phyloP scores from a whole-genome alignment of 30 jellyfish, hydroid and myxozoan species.

The Nemopilema nomurai region DNA sequence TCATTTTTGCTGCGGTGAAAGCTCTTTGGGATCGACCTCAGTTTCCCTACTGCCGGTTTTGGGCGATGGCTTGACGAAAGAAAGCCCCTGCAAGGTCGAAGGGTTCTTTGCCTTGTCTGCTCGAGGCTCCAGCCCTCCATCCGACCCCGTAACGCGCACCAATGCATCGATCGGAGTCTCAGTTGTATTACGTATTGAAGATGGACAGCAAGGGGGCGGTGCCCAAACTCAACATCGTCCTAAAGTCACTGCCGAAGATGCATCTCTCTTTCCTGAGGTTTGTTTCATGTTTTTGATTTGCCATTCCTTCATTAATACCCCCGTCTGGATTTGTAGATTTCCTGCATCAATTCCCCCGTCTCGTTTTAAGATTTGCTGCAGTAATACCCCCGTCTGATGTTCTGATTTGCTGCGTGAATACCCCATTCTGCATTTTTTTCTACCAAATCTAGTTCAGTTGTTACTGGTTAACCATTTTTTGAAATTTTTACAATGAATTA shows the following conservation, averaged over 20 bases:
- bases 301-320: not conserved
- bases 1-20: conserved; percentile 78
- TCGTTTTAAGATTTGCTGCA: too few species aligned
- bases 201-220: conserved; percentile 27
- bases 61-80: conserved; percentile 26
- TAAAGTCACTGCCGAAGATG: conserved; percentile 60
- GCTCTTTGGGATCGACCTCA: conserved; percentile 69
- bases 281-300: not conserved
- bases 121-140: conserved; percentile 36
- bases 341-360: too few species aligned
- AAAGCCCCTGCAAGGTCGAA: conserved; percentile 55
- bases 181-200: conserved; percentile 68
- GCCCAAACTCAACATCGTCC: conserved; percentile 68
- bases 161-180: conserved; percentile 82
- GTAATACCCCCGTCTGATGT: too few species aligned
- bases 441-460: too few species aligned
- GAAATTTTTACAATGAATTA: too few species aligned
- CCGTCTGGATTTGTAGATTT: not conserved
- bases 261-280: conserved; percentile 52
- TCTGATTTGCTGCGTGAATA: too few species aligned
- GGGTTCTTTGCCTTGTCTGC: conserved; percentile 74
- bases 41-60: conserved; percentile 75
- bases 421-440: too few species aligned
- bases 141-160: conserved; percentile 14
- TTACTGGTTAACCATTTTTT: too few species aligned